Percentiles rank a stretch among this genome's conserved stretches.
Evolutionary conservation across 2,888 invertebrate species (phyloP).

Genomic region (Drosophila suboccidentalis): DNA sequence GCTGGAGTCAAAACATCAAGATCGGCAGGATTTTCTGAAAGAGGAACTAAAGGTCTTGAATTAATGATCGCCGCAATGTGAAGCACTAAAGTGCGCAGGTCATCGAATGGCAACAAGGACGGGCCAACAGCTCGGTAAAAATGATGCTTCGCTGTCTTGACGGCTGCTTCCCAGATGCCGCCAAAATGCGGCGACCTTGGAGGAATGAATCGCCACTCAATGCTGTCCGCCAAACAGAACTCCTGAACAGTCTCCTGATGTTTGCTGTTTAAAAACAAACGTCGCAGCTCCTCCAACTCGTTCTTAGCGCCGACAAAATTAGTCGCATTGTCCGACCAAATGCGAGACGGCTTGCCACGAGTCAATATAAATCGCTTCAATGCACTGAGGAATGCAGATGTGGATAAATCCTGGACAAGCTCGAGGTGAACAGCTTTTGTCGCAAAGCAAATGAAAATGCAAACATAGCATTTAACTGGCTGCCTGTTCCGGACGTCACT

Average conservation of each 20-base stretch:
- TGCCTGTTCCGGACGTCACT: too few relatives aligned
- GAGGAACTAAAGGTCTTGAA: not conserved
- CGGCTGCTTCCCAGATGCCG: not conserved
- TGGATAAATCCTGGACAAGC: too few relatives aligned
- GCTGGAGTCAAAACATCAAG: not conserved
- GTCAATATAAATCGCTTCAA: too few relatives aligned
- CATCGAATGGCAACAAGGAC: not conserved
- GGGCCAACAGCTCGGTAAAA: not conserved
- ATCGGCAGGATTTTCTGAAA: not conserved
- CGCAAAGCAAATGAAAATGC: too few relatives aligned
- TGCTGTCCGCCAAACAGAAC: not conserved
- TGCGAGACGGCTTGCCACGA: not conserved
- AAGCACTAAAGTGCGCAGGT: not conserved
- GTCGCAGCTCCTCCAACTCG: not conserved
- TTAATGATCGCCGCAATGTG: constrained; percentile 2
- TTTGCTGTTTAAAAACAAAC: not conserved
- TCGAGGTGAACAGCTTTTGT: too few relatives aligned
- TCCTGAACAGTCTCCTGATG: not conserved
- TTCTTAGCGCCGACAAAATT: not conserved
- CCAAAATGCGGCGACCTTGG: not conserved
- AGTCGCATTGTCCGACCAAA: not conserved
- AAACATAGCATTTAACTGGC: too few relatives aligned
- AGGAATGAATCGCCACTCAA: too few relatives aligned
- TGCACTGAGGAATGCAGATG: too few relatives aligned
- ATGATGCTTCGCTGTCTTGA: not conserved